Evolutionary conservation across 2,888 invertebrate species (phyloP).

Genomic region (Sicus ferrugineus): DNA sequence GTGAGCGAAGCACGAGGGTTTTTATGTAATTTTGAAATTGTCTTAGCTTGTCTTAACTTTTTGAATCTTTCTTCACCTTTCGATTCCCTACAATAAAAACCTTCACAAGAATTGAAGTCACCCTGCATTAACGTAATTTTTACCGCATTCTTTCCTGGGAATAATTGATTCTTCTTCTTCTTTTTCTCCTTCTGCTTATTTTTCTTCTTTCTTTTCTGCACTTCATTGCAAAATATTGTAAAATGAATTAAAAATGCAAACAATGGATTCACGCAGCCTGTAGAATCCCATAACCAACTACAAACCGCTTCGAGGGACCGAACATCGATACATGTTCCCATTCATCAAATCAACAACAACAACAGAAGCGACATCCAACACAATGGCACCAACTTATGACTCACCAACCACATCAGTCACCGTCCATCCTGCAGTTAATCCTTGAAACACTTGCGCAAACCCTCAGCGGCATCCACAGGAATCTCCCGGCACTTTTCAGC

Average conservation of each 20-base stretch:
- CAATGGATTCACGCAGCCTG: slow-evolving; percentile 12
- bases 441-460: slow-evolving; percentile 25
- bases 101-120: neutral
- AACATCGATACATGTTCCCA: slow-evolving; percentile 12
- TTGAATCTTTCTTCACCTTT: too few relatives aligned
- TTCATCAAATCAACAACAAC: neutral
- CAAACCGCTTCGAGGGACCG: neutral
- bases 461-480: neutral
- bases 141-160: neutral
- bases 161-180: slow-evolving; percentile 5
- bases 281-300: neutral
- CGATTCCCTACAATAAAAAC: neutral
- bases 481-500: slow-evolving; percentile 9
- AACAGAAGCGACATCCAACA: neutral
- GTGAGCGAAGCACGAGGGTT: too few relatives aligned
- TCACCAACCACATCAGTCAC: slow-evolving; percentile 11
- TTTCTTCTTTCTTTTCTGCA: neutral
- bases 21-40: too few relatives aligned
- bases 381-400: slow-evolving; percentile 28
- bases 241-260: slow-evolving; percentile 30
- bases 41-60: too few relatives aligned
- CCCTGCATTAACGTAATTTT: neutral
- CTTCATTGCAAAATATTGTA: slow-evolving; percentile 29
- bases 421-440: slow-evolving; percentile 11
- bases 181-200: neutral